Evolutionary conservation across 2,797 vertebrate species (phyloP), one percentile per base, ranked within the genome.

Genomic region (Chanos chanos): DNA sequence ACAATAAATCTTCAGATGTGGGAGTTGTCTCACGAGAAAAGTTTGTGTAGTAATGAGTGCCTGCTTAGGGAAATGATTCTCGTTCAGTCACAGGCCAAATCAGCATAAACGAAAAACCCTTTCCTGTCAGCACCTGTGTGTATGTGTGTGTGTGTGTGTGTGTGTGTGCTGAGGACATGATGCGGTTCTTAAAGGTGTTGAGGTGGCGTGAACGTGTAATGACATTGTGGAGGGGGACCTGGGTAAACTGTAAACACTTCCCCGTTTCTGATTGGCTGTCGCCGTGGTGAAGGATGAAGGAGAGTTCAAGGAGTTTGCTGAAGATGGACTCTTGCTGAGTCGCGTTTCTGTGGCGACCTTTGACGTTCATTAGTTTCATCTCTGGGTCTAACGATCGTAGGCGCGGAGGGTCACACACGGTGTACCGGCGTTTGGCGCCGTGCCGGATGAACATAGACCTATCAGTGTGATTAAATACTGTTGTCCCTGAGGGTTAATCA

Each of bases 231-330:
- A 9, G n/a, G n/a, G n/a, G n/a, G n/a, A n/a, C n/a, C n/a, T n/a
- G n/a, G n/a, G n/a, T n/a, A n/a, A n/a, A n/a, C n/a, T n/a, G n/a
- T n/a, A n/a, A n/a, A n/a, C n/a, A n/a, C n/a, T n/a, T n/a, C n/a
- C n/a, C n/a, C n/a, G n/a, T n/a, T n/a, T n/a, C n/a, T n/a, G n/a
- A n/a, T n/a, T n/a, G n/a, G n/a, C n/a, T n/a, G 37, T 40, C 74
- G 6, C 8, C 28, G n/a, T 12, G 57, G 72, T 61, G 40, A 74
- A 39, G 55, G 57, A n/a, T n/a, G n/a, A 76, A 78, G 76, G 73
- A 57, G 65, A 75, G 74, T 81, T 81, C 74, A 83, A 80, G 80
- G 78, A 77, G n/a, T 82, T 77, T 61, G 60, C 79, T 69, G 74
- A 58, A 67, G 55, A 41, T 68, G 64, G 72, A 36, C 56, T n/a